These are phyloP conservation scores for Prosapia bicincta DNA, from an alignment of 2,888 invertebrate species.

Conservation along the genomic window DNA sequence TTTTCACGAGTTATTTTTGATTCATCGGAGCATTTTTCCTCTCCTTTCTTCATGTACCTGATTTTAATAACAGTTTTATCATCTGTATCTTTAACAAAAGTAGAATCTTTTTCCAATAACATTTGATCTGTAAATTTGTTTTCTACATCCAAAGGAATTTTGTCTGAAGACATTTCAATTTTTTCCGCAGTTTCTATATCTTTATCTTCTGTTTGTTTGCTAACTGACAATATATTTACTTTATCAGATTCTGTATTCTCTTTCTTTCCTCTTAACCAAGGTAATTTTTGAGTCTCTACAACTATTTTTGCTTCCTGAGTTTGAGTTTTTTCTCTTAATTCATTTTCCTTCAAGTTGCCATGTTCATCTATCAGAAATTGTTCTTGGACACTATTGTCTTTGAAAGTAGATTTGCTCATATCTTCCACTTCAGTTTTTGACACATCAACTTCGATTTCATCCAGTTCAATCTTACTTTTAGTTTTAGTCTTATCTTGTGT, in stretches of 20 bases:
- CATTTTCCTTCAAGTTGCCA: conserved; percentile 36
- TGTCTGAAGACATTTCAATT: neutral
- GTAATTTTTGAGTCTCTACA: conserved; percentile 13
- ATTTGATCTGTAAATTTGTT: neutral
- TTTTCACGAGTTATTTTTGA: neutral
- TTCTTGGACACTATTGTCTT: no score
- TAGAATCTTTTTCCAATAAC: neutral
- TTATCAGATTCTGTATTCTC: neutral
- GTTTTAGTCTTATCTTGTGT: conserved; percentile 8
- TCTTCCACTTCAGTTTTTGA: neutral
- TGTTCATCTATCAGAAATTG: no score
- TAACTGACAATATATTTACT: neutral
- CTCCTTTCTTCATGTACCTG: conserved; percentile 13
- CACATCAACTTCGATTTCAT: no score
- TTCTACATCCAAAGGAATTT: neutral
- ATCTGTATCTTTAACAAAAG: neutral
- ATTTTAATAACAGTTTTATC: conserved; percentile 24
- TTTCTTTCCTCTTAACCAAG: conserved; percentile 33
- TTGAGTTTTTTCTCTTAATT: conserved; percentile 24
- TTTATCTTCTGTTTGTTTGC: neutral
- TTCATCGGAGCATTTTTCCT: neutral
- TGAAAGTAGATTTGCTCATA: no score
- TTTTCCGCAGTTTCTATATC: neutral
- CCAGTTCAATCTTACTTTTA: no score
- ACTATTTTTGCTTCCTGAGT: conserved; percentile 28